Percentiles rank a stretch among this genome's conserved stretches.
These are phyloP conservation scores for Carduelis carduelis DNA, from an alignment of 2,797 vertebrate genomes.

Conservation along the genomic window DNA sequence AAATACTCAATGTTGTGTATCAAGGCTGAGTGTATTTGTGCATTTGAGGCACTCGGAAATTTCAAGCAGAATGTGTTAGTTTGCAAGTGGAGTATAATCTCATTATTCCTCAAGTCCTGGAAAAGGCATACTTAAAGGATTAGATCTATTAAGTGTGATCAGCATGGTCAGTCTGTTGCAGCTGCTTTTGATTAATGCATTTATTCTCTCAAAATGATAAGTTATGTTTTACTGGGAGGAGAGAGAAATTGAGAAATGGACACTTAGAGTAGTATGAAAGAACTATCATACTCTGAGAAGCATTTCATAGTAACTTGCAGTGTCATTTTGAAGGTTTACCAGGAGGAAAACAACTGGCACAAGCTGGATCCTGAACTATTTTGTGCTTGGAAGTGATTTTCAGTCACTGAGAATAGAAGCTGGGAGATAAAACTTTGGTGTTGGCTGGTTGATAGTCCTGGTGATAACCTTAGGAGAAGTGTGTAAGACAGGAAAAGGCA, in stretches of 20 bases:
- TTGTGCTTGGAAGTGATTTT: background rate
- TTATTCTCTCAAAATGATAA: background rate
- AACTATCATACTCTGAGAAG: background rate
- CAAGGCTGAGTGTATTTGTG: background rate
- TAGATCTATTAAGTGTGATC: background rate
- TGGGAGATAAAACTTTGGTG: background rate
- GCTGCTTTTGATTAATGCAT: background rate
- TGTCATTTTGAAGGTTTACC: background rate
- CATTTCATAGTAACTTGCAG: background rate
- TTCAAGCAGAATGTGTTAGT: background rate
- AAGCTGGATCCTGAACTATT: background rate
- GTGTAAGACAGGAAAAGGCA: background rate
- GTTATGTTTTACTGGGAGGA: background rate
- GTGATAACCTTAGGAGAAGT: background rate
- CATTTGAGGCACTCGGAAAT: background rate
- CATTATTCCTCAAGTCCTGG: background rate
- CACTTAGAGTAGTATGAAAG: background rate
- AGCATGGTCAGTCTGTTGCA: background rate
- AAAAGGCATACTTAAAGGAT: background rate
- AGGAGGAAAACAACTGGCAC: background rate
- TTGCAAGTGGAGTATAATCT: background rate
- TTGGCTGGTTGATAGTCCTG: background rate
- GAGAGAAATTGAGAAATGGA: background rate
- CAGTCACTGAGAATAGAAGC: background rate
- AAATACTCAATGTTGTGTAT: background rate